phyloP scores from a whole-genome alignment of 2,113 vertebrate genomes.

The Narcine bancroftii region DNA sequence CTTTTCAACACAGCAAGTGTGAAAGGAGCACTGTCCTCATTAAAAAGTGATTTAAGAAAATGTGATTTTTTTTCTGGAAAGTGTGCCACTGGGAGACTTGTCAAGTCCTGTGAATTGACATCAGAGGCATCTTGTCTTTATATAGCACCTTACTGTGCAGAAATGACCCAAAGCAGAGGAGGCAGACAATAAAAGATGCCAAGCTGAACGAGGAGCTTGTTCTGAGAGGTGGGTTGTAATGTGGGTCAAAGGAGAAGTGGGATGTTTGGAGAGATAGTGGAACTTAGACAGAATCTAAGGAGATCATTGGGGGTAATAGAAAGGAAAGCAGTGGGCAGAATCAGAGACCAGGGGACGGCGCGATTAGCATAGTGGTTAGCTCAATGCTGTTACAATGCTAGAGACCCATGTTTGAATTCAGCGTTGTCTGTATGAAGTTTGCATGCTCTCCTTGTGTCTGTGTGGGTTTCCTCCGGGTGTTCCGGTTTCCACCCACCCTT shows the following conservation, averaged over 20 bases:
- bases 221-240: background rate
- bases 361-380: too few species aligned
- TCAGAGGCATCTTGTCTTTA: background rate
- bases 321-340: too few species aligned
- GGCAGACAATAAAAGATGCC: background rate
- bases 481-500: too few species aligned
- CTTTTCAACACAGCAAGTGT: background rate
- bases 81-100: background rate
- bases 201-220: too few species aligned
- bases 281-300: background rate
- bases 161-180: background rate
- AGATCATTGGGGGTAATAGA: background rate
- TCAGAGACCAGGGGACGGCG: too few species aligned
- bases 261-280: background rate
- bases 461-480: too few species aligned
- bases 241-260: background rate
- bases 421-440: too few species aligned
- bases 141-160: background rate
- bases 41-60: constrained; percentile 2
- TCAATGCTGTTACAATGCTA: too few species aligned
- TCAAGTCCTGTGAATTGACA: background rate
- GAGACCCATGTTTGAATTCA: too few species aligned
- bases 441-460: too few species aligned
- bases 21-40: background rate
- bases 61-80: constrained; percentile 2